These are phyloP conservation scores for Zaprionus davidi DNA, from an alignment of 1,140 invertebrate species.

Conservation along the genomic window DNA sequence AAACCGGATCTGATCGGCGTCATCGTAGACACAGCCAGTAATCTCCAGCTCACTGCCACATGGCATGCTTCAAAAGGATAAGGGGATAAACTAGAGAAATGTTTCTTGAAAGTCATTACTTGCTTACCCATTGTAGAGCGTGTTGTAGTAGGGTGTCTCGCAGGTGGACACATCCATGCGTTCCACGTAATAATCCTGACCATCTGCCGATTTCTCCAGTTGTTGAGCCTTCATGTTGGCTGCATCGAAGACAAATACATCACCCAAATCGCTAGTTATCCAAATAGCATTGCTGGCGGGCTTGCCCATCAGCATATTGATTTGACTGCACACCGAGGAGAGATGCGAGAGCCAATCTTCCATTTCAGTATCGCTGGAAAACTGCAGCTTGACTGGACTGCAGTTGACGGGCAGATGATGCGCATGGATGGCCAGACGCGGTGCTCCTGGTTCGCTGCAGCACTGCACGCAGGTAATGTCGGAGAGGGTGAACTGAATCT, in stretches of 20 bases:
- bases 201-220: conserved; percentile 73
- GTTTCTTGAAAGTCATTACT: not conserved
- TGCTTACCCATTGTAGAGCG: conserved; percentile 84
- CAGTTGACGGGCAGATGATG: conserved; percentile 86
- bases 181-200: conserved; percentile 86
- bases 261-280: conserved; percentile 91
- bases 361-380: conserved; percentile 90
- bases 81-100: not conserved
- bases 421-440: conserved; percentile 89
- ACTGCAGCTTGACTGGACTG: conserved; percentile 89
- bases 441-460: conserved; percentile 91
- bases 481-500: conserved; percentile 85
- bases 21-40: conserved; percentile 89
- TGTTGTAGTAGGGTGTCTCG: conserved; percentile 87
- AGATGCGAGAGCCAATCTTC: conserved; percentile 94
- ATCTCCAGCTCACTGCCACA: conserved; percentile 88
- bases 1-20: conserved; percentile 89
- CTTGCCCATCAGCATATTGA: conserved; percentile 88
- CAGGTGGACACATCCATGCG: conserved; percentile 89
- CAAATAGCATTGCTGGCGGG: conserved; percentile 90
- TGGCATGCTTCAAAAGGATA: conserved; percentile 74
- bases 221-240: conserved; percentile 83
- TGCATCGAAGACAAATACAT: conserved; percentile 92
- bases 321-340: conserved; percentile 89
- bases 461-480: conserved; percentile 91